A percentile compares a stretch with the other conserved stretches of the same genome.
Evolutionary conservation across 2,113 vertebrate species (phyloP).

Genomic region (Mirounga angustirostris): DNA sequence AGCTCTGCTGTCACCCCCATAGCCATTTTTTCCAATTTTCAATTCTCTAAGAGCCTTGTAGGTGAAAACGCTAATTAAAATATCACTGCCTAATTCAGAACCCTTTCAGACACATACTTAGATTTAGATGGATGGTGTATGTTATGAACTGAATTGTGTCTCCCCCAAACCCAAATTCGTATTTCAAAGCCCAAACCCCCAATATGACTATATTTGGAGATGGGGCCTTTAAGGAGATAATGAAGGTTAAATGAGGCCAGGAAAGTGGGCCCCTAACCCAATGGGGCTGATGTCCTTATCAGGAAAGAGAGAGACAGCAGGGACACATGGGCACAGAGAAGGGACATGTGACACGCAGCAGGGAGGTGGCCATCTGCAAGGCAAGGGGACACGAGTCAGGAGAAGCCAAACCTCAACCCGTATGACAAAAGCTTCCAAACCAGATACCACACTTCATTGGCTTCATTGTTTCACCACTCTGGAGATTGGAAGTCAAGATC

Average conservation of each 20-base stretch:
- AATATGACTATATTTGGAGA: background rate
- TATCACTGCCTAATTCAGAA: background rate
- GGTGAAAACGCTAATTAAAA: background rate
- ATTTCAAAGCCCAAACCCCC: background rate
- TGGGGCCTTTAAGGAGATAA: background rate
- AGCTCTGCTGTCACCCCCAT: background rate
- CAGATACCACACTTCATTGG: too few species aligned
- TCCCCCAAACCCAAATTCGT: background rate
- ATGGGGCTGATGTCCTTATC: background rate
- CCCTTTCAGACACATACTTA: background rate
- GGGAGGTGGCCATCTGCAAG: background rate
- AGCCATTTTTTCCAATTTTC: background rate
- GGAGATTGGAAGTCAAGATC: background rate
- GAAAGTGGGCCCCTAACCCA: too few species aligned
- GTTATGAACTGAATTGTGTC: background rate
- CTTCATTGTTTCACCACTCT: accelerated
- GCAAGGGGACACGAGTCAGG: background rate
- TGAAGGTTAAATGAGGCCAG: background rate
- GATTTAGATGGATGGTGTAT: background rate
- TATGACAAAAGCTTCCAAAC: accelerated
- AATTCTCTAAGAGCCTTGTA: background rate
- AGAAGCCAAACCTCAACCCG: background rate
- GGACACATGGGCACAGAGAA: background rate
- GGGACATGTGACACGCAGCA: background rate
- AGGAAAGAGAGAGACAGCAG: background rate